Percentiles rank a stretch among this genome's conserved stretches.
Evolutionary conservation across 2,888 invertebrate genomes (phyloP).

Genomic region (Trichacis sp.): DNA sequence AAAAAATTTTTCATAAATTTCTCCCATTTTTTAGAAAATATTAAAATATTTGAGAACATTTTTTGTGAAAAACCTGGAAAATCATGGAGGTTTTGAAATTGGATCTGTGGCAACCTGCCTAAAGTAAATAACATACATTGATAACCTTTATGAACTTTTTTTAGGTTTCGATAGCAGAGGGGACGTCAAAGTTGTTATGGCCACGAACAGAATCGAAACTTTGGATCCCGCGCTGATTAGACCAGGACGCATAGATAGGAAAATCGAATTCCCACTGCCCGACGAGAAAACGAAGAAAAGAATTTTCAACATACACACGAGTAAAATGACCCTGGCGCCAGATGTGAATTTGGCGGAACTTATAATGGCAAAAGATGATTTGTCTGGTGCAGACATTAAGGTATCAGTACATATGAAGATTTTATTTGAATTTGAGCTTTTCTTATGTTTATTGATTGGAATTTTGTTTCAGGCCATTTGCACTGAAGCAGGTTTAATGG

Average conservation of each 20-base stretch:
- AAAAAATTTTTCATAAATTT: too few species aligned
- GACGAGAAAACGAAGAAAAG: constrained; percentile 98
- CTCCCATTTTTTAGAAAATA: too few species aligned
- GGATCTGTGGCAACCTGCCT: too few species aligned
- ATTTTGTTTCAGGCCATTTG: constrained; percentile 87
- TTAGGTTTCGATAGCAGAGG: constrained; percentile 66
- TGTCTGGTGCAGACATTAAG: constrained; percentile 97
- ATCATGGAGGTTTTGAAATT: too few species aligned
- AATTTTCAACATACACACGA: constrained; percentile 98
- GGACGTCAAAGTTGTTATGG: constrained; percentile 87
- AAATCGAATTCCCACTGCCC: constrained; percentile 98
- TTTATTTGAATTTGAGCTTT: too few species aligned
- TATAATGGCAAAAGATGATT: constrained; percentile 99
- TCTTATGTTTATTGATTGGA: constrained; percentile 14
- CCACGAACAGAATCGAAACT: constrained; percentile 98
- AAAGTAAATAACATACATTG: too few species aligned
- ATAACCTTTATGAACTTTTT: too few species aligned
- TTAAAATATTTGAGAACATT: too few species aligned
- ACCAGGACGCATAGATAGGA: constrained; percentile 98
- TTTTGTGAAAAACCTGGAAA: constrained; percentile 11
- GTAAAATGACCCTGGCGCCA: constrained; percentile 97
- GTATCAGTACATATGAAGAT: constrained; percentile 64
- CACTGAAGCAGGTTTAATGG: constrained; percentile 99
- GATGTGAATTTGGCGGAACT: constrained; percentile 97
- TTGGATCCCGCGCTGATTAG: constrained; percentile 98